Evolutionary conservation across 2,888 invertebrate species (phyloP).

Genomic region (Nomada fucata): DNA sequence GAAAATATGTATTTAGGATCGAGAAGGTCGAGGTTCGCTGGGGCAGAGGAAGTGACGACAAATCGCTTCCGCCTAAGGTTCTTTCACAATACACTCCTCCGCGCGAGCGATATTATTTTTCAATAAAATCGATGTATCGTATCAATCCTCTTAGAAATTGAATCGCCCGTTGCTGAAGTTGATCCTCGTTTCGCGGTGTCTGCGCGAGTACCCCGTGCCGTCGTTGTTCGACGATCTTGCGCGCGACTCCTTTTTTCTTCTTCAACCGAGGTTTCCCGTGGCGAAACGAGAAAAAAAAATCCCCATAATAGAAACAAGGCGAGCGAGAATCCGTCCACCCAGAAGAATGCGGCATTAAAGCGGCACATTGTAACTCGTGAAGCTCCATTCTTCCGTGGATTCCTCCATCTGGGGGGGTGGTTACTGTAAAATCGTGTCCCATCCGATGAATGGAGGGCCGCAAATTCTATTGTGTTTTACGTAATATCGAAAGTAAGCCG

Average conservation of each 20-base stretch:
- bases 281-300: background rate
- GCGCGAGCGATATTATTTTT: slow-evolving; percentile 28
- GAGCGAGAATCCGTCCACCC: background rate
- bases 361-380: background rate
- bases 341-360: background rate
- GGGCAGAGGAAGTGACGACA: background rate
- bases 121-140: slow-evolving; percentile 31
- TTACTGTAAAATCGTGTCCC: background rate
- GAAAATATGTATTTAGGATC: slow-evolving; percentile 39
- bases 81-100: background rate
- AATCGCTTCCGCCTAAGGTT: background rate
- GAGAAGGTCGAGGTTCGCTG: background rate
- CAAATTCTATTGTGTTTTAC: background rate
- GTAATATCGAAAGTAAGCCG: background rate
- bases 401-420: background rate
- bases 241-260: too few species aligned
- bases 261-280: background rate
- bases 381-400: background rate
- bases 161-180: background rate
- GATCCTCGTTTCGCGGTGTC: background rate
- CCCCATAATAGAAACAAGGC: background rate
- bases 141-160: slow-evolving; percentile 39
- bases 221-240: background rate
- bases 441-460: background rate
- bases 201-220: background rate